A percentile compares a stretch with the other conserved stretches of the same genome.
Conservation (phyloP, 1,140 invertebrate species). For the Drosophila dunni region DNA sequence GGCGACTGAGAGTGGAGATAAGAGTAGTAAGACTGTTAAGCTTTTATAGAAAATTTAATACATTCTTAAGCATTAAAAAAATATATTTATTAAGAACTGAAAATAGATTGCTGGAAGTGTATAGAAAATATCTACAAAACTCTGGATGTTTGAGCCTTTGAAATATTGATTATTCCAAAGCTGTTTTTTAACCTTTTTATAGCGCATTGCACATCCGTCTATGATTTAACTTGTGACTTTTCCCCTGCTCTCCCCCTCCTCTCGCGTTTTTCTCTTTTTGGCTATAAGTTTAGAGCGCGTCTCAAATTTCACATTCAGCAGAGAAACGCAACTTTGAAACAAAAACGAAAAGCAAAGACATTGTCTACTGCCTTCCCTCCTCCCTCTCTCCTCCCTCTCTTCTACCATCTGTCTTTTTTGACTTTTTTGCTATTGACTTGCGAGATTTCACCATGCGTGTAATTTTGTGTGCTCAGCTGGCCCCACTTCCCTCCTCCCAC, state of each 20-base stretch:
- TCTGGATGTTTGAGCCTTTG: too few species aligned
- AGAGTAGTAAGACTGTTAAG: not conserved
- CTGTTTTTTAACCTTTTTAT: too few species aligned
- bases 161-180: too few species aligned
- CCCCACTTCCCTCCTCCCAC: conserved; percentile 11
- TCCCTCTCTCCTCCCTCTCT: too few species aligned
- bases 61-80: too few species aligned
- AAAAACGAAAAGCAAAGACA: conserved; percentile 34
- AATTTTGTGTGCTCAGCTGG: conserved; percentile 59
- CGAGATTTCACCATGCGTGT: conserved; percentile 79
- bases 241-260: conserved; percentile 25
- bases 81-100: too few species aligned
- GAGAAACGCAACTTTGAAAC: conserved; percentile 48
- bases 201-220: conserved; percentile 15
- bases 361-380: conserved; percentile 16
- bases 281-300: conserved; percentile 7
- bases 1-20: not conserved
- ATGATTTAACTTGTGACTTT: not conserved
- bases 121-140: too few species aligned
- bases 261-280: conserved; percentile 17
- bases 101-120: too few species aligned
- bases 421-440: conserved; percentile 74
- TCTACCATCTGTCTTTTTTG: too few species aligned
- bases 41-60: too few species aligned
- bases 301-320: conserved; percentile 70